Conservation (phyloP, 1,140 invertebrate genomes). For the Drosophila tristis region DNA sequence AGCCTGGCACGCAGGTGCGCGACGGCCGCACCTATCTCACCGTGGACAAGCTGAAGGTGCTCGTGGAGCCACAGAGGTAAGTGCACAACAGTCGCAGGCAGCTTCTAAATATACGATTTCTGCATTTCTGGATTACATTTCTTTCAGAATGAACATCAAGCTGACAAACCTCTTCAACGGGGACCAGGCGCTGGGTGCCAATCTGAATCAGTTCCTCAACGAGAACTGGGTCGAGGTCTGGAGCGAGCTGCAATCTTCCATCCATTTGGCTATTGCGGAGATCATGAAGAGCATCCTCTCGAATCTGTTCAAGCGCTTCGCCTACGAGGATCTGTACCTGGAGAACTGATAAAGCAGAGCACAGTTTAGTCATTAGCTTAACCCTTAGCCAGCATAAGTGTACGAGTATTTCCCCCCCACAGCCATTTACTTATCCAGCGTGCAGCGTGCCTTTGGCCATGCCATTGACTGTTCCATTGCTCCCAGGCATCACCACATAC, state of each 20-base stretch:
- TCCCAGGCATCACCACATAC: slow-evolving; percentile 11
- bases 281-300: slow-evolving; percentile 85
- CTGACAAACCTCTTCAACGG: slow-evolving; percentile 90
- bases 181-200: slow-evolving; percentile 87
- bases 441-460: slow-evolving; percentile 31
- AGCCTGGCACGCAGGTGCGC: slow-evolving; percentile 60
- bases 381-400: slow-evolving; percentile 48
- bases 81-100: not conserved
- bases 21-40: slow-evolving; percentile 67
- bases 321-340: slow-evolving; percentile 78
- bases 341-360: slow-evolving; percentile 43
- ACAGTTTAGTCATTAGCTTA: not conserved
- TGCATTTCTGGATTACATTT: slow-evolving; percentile 2
- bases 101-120: not conserved
- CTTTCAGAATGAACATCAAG: slow-evolving; percentile 86
- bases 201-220: slow-evolving; percentile 87
- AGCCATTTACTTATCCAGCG: slow-evolving; percentile 1
- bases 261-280: slow-evolving; percentile 86
- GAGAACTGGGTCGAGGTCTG: slow-evolving; percentile 87
- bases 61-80: slow-evolving; percentile 77
- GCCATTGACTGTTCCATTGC: slow-evolving; percentile 31
- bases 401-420: slow-evolving; percentile 71
- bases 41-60: slow-evolving; percentile 79
- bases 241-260: slow-evolving; percentile 86
- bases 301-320: slow-evolving; percentile 74